Percentiles rank a stretch among this genome's conserved stretches.
Evolutionary conservation across 2,113 vertebrate species (phyloP).

Genomic region (Dipodomys spectabilis): DNA sequence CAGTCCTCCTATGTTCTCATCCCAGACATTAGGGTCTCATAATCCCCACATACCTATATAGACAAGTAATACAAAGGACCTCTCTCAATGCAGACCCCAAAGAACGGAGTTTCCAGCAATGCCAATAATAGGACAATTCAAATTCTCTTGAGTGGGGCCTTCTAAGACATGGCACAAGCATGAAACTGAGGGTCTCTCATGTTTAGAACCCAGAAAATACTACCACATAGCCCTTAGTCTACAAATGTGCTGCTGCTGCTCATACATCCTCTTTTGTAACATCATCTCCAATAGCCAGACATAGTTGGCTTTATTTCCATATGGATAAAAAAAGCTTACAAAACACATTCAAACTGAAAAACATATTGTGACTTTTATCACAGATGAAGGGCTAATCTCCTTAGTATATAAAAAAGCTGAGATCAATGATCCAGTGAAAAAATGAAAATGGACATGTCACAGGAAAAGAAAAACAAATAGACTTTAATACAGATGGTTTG

Average conservation of each 20-base stretch:
- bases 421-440: neutral
- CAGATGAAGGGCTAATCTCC: neutral
- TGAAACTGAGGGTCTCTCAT: neutral
- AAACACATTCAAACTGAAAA: neutral
- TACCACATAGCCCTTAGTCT: too few relatives aligned
- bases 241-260: too few relatives aligned
- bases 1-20: neutral
- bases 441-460: neutral
- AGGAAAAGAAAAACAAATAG: conserved; percentile 6
- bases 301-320: neutral
- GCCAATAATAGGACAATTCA: neutral
- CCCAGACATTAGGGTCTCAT: neutral
- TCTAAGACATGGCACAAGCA: neutral
- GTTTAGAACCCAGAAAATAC: neutral
- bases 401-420: conserved; percentile 6
- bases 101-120: conserved; percentile 34
- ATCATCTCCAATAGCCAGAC: too few relatives aligned
- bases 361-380: neutral
- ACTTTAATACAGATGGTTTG: neutral
- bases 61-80: neutral
- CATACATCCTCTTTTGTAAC: too few relatives aligned
- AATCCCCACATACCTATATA: neutral
- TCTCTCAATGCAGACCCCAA: neutral
- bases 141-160: neutral
- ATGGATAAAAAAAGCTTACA: neutral